Conservation (phyloP, 92 coral and sea anemone species). For the Diadumene lineata region DNA sequence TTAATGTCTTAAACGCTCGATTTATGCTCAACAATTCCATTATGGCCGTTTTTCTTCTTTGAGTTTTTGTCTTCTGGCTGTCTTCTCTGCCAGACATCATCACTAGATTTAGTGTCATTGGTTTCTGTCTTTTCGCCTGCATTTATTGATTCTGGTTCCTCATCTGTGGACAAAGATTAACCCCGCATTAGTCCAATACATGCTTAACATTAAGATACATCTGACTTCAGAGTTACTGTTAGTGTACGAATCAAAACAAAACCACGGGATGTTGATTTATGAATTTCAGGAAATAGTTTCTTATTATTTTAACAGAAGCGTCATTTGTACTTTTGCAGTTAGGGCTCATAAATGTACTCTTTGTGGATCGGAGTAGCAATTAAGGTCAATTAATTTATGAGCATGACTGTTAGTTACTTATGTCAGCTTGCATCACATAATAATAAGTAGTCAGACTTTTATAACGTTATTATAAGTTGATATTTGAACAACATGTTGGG, state of each 20-base stretch:
- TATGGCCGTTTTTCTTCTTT: constrained; percentile 55
- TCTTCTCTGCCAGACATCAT: constrained; percentile 83
- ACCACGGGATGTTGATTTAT: background rate
- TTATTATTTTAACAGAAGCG: no score
- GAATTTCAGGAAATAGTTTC: background rate
- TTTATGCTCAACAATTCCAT: constrained; percentile 54
- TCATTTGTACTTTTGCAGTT: no score
- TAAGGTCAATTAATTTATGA: no score
- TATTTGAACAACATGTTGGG: no score
- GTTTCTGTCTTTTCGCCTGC: constrained; percentile 42
- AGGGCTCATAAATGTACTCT: no score
- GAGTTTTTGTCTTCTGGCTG: constrained; percentile 67
- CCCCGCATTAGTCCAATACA: background rate
- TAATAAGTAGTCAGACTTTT: no score
- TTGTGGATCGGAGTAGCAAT: no score
- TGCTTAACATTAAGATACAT: background rate
- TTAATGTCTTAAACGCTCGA: constrained; percentile 49
- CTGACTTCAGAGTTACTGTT: background rate
- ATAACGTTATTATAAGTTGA: no score
- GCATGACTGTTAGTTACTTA: no score
- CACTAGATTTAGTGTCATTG: constrained; percentile 56
- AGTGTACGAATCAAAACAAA: background rate
- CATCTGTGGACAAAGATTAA: constrained; percentile 24
- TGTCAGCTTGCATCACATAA: no score
- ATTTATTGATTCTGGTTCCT: constrained; percentile 36